Conservation (phyloP, 2,113 vertebrate species). For the Chlorocebus sabaeus region DNA sequence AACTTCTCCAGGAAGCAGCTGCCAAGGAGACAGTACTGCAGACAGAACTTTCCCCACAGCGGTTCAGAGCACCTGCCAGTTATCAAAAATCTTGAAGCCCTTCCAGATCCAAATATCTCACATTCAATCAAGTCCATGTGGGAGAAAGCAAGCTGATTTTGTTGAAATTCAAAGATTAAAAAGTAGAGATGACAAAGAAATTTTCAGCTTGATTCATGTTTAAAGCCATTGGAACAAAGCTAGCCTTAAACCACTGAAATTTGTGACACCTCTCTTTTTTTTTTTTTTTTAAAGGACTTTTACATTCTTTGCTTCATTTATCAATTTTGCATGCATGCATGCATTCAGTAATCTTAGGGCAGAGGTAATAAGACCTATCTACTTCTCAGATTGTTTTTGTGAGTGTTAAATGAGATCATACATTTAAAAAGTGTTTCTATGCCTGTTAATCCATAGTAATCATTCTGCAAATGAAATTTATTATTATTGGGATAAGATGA, state of each 20-base stretch:
- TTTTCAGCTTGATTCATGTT: background rate
- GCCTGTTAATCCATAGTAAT: background rate
- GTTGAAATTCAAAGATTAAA: background rate
- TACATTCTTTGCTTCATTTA: background rate
- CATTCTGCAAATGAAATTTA: background rate
- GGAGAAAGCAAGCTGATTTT: conserved; percentile 34
- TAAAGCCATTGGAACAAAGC: background rate
- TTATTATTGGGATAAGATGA: background rate
- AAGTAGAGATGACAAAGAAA: background rate
- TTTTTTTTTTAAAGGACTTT: background rate
- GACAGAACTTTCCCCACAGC: background rate
- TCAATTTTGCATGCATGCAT: background rate
- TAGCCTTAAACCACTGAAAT: background rate
- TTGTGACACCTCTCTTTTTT: background rate
- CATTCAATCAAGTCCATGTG: conserved; percentile 1
- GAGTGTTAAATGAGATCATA: background rate
- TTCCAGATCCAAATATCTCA: conserved; percentile 35
- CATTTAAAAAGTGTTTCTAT: background rate
- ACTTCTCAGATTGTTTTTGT: background rate
- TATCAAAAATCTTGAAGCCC: conserved; percentile 42
- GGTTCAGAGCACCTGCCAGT: conserved; percentile 52
- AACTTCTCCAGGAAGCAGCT: conserved; percentile 47
- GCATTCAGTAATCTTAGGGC: background rate
- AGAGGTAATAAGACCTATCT: background rate
- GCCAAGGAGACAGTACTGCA: background rate